Conservation (phyloP, 1,140 invertebrate genomes). For the Schlechtendalia chinensis region DNA sequence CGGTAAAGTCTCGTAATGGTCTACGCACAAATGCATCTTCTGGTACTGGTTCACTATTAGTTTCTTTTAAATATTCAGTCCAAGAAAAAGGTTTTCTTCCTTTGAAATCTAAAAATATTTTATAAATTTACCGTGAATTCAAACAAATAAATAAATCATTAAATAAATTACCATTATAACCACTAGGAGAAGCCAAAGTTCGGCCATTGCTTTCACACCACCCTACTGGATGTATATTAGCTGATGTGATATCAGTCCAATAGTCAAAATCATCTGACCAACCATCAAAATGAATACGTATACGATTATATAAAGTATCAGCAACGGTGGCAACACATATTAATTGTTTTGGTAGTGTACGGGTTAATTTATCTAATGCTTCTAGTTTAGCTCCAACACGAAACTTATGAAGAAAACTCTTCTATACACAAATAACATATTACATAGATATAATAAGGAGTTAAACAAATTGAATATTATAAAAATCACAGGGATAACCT, state of each 20-base stretch:
- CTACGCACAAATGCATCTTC: conserved; percentile 76
- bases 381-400: conserved; percentile 90
- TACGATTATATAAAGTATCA: conserved; percentile 78
- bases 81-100: conserved; percentile 72
- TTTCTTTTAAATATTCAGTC: conserved; percentile 79
- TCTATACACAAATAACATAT: conserved; percentile 8
- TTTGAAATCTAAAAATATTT: conserved; percentile 64
- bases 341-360: conserved; percentile 62
- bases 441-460: neutral
- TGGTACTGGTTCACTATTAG: conserved; percentile 74
- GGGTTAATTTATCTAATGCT: conserved; percentile 89
- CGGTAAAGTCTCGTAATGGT: conserved; percentile 69
- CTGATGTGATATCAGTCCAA: conserved; percentile 85
- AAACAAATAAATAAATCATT: neutral
- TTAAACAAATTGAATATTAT: too few species aligned
- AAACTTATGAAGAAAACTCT: conserved; percentile 59
- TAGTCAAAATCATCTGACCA: conserved; percentile 94
- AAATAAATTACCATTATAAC: conserved; percentile 57
- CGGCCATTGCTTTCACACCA: conserved; percentile 84
- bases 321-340: conserved; percentile 82
- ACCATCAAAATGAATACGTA: conserved; percentile 92
- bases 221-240: conserved; percentile 89
- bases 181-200: conserved; percentile 81
- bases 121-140: neutral
- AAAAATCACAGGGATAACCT: too few species aligned